These are phyloP conservation scores for Mallotus villosus DNA, from an alignment of 2,797 vertebrate genomes.

Conservation along the genomic window DNA sequence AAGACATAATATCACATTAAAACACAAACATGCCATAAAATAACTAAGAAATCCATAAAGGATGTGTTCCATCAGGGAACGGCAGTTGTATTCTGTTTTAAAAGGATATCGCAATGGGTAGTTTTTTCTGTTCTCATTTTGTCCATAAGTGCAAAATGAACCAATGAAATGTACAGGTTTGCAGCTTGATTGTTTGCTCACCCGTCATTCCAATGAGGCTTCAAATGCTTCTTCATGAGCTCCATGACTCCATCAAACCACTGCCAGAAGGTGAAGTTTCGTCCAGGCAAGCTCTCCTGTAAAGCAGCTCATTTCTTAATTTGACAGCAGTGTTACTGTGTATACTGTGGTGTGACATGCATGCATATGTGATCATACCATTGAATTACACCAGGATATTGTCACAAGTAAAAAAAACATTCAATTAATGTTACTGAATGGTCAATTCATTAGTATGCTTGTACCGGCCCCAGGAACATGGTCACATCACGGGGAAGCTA, in stretches of 20 bases:
- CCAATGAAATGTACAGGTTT: background rate
- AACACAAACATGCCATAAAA: too few relatives aligned
- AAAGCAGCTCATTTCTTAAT: constrained; percentile 5
- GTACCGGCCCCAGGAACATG: background rate
- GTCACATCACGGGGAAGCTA: background rate
- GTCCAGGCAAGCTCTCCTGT: constrained; percentile 92
- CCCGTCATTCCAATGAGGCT: constrained; percentile 96
- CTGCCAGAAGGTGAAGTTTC: constrained; percentile 98
- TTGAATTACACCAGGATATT: too few relatives aligned
- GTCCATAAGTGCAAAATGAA: background rate
- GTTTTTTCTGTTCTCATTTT: background rate
- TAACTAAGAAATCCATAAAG: too few relatives aligned
- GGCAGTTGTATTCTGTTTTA: too few relatives aligned
- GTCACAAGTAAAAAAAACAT: background rate
- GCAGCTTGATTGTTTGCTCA: constrained; percentile 58
- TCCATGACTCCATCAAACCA: constrained; percentile 98
- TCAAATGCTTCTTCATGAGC: constrained; percentile 92
- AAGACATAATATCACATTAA: background rate
- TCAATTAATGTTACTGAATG: background rate
- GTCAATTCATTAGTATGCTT: background rate
- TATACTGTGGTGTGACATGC: background rate
- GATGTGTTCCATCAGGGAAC: too few relatives aligned
- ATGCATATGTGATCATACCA: background rate
- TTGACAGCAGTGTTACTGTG: background rate
- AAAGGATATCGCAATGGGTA: too few relatives aligned